Conservation (phyloP, 2,113 vertebrate genomes). For the Tragelaphus scriptus region DNA sequence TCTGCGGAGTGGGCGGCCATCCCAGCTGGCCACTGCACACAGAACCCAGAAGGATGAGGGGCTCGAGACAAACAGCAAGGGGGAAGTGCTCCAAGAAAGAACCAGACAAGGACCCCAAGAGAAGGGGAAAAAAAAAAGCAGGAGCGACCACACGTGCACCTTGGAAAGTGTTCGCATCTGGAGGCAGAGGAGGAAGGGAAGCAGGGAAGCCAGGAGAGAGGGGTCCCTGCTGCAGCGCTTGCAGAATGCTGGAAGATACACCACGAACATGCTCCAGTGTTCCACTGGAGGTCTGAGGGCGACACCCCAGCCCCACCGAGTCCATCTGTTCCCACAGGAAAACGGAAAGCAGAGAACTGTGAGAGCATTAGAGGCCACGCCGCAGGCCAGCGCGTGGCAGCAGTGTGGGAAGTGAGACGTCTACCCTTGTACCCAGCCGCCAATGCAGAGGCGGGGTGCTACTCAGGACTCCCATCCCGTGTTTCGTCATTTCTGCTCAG, state of each 20-base stretch:
- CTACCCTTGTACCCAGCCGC: fast-evolving
- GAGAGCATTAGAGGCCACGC: fast-evolving
- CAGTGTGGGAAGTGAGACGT: background rate
- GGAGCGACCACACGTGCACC: background rate
- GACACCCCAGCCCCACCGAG: background rate
- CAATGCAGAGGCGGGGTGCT: background rate
- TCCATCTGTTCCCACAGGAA: background rate
- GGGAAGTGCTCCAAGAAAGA: background rate
- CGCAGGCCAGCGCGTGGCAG: fast-evolving
- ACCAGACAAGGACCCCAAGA: background rate
- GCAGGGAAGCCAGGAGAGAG: background rate
- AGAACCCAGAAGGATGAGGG: background rate
- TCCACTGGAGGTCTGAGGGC: background rate
- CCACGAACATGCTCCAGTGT: background rate
- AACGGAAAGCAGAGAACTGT: background rate
- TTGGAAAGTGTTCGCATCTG: fast-evolving
- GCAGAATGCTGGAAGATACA: fast-evolving
- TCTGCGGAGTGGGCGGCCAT: fast-evolving
- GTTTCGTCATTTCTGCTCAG: background rate
- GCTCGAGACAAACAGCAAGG: fast-evolving
- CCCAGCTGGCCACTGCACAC: background rate
- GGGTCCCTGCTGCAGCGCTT: background rate
- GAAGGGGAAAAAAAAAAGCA: background rate
- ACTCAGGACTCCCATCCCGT: fast-evolving
- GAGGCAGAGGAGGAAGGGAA: background rate